Conservation (phyloP, 2,888 invertebrate genomes). For the Tetragonula carbonaria region DNA sequence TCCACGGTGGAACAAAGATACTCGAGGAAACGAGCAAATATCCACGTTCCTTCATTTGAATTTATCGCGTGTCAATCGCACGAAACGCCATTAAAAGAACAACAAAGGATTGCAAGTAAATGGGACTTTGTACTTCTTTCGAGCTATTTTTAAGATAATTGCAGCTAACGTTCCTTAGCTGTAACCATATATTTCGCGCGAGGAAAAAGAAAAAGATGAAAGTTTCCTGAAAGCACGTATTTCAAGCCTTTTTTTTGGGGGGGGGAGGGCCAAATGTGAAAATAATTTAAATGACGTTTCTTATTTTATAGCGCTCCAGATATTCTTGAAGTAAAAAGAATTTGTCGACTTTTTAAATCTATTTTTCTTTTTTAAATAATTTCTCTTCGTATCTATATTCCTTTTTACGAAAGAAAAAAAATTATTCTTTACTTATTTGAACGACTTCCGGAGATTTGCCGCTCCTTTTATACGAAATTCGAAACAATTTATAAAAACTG, state of each 20-base stretch:
- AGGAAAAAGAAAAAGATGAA: too few relatives aligned
- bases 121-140: background rate
- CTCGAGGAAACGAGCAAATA: conserved; percentile 25
- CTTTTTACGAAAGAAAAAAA: too few relatives aligned
- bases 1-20: conserved; percentile 50
- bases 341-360: too few relatives aligned
- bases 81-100: background rate
- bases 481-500: too few relatives aligned
- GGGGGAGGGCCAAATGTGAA: background rate
- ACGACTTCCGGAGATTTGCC: too few relatives aligned
- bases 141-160: background rate
- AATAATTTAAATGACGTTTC: background rate
- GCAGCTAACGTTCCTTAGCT: background rate
- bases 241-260: background rate
- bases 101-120: conserved; percentile 11
- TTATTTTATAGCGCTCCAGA: too few relatives aligned
- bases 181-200: background rate
- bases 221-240: background rate
- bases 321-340: too few relatives aligned
- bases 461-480: too few relatives aligned
- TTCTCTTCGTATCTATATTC: too few relatives aligned
- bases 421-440: too few relatives aligned
- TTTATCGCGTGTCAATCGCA: conserved; percentile 10
- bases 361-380: too few relatives aligned
- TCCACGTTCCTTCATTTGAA: conserved; percentile 4